These are phyloP conservation scores for Notiomystis cincta DNA, from an alignment of 2,113 vertebrate genomes.

Conservation along the genomic window DNA sequence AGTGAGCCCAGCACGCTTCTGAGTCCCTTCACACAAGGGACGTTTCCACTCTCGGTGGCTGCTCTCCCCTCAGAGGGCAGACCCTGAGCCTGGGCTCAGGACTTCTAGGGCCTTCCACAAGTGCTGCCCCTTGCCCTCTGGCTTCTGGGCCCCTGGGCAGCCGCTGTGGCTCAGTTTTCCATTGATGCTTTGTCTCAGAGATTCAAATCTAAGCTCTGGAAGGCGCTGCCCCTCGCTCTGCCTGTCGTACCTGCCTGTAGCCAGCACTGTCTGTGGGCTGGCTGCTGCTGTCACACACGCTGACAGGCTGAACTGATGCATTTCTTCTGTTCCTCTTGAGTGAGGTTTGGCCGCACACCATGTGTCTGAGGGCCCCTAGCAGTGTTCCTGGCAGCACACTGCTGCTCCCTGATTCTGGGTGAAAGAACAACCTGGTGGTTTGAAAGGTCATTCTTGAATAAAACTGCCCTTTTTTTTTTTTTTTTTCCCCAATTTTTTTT, in stretches of 20 bases:
- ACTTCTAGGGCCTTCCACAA: background rate
- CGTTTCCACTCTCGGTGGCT: too few relatives aligned
- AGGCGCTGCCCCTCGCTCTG: background rate
- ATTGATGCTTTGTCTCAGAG: background rate
- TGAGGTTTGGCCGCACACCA: background rate
- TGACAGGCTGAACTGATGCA: background rate
- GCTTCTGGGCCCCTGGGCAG: background rate
- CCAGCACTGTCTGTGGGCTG: background rate
- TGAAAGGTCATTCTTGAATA: background rate
- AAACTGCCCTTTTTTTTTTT: background rate
- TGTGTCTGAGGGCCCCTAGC: background rate
- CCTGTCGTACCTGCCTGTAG: background rate
- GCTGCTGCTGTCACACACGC: background rate
- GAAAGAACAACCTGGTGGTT: background rate
- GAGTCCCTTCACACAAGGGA: background rate
- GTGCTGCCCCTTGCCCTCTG: background rate
- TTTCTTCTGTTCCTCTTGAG: background rate
- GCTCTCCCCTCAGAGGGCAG: background rate
- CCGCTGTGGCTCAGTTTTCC: background rate
- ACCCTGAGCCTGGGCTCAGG: background rate
- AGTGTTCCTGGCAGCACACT: background rate
- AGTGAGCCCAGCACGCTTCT: too few relatives aligned
- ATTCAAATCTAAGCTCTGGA: background rate
- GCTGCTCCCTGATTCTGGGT: background rate
- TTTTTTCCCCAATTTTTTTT: background rate